phyloP scores from a whole-genome alignment of 2,888 invertebrate genomes.

The Sympetrum striolatum region DNA sequence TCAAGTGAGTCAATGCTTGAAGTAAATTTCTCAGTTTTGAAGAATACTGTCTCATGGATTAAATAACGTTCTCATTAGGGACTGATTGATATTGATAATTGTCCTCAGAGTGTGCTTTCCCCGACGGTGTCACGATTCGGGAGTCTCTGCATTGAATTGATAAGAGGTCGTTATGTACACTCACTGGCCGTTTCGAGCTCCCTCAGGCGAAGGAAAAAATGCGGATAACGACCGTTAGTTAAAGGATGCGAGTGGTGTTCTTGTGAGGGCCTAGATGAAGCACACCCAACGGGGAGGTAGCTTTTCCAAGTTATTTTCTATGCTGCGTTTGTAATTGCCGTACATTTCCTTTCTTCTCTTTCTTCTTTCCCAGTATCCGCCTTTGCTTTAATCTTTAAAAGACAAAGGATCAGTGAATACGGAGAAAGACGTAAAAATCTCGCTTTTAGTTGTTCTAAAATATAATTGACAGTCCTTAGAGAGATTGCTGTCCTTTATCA shows the following conservation, averaged over 20 bases:
- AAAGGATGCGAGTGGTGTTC: not conserved
- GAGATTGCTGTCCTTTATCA: no score
- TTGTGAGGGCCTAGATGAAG: not conserved
- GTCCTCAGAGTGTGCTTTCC: not conserved
- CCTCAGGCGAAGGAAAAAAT: not conserved
- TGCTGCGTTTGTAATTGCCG: not conserved
- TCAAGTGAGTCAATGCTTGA: no score
- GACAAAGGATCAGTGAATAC: no score
- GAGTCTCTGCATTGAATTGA: constrained; percentile 33
- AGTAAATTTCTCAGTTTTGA: not conserved
- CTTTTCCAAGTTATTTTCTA: not conserved
- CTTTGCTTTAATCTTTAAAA: no score
- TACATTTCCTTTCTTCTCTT: not conserved
- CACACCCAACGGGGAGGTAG: not conserved
- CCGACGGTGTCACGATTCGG: not conserved
- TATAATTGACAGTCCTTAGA: no score
- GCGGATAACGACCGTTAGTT: not conserved
- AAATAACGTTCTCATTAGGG: not conserved
- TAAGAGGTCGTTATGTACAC: constrained; percentile 34
- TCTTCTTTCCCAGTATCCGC: no score
- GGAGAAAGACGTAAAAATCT: no score
- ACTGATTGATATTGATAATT: not conserved
- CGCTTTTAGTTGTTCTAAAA: no score
- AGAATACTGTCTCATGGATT: not conserved
- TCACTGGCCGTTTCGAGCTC: not conserved